Evolutionary conservation across 1,140 invertebrate species (phyloP), one percentile per base, ranked within the genome.

Genomic region (Heliconius melpomene): DNA sequence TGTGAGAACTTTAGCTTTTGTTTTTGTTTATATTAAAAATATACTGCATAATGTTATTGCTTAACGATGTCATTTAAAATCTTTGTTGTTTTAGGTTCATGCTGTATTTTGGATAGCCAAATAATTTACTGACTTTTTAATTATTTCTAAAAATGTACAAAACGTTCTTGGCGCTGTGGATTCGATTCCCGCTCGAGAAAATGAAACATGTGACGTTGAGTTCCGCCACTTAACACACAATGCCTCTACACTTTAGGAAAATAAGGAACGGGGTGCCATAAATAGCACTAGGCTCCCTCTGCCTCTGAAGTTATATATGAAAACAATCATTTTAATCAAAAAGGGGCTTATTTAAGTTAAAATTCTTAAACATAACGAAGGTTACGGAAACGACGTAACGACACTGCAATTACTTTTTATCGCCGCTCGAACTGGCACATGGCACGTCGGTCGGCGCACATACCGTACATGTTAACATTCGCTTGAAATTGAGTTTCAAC

Each of bases 381-480:
- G 72, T 80, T 77, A 80, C 77, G 54, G 52, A 74, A 77, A 77
- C 79, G 72, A 46, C 77, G 72, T 77, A 77, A 80, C 71, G 75
- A 77, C 75, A 66, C 54, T 40, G 79, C 79, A 50, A 75, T 80
- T 70, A 80, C 38, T 72, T 80, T 80, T 80, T 80, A 80, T 77
- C 71, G 38, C 75, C 71, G 71, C 79, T 77, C 23, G 75, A 77
- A 16, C 60, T 66, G 60, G 26, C 60, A 66, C 60, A 29, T 29
- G 60, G 60, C 60, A 13, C 60, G 60, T 66, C 60, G 23, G 60
- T 66, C 60, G 23, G 60, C 60, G 13, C 26, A 66, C 60, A 66
- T 29, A 46, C 40, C 40, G 40, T 46, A 66, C 13, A 66, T 66
- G 60, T 66, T 66, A 29, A 16, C 60, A n/a, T 66, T 66, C 29